Evolutionary conservation across 2,797 vertebrate genomes (phyloP).

Genomic region (Hypotaenidia philippensis): DNA sequence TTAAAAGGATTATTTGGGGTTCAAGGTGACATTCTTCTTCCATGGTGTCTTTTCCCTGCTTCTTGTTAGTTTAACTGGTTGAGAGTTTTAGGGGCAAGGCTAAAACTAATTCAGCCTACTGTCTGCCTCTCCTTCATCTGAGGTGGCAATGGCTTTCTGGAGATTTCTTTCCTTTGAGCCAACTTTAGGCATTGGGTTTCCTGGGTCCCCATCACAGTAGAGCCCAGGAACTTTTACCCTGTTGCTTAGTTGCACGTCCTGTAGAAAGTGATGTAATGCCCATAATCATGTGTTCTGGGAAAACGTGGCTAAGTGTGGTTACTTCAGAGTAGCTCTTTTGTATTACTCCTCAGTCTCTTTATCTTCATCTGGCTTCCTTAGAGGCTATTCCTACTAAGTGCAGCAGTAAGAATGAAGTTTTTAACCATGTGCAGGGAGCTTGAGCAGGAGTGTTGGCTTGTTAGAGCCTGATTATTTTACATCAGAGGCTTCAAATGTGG

Average conservation of each 20-base stretch:
- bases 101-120: background rate
- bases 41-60: background rate
- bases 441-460: background rate
- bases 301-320: background rate
- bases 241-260: rapidly evolving
- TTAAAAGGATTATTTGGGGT: background rate
- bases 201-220: rapidly evolving
- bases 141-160: background rate
- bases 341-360: background rate
- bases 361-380: background rate
- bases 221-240: background rate
- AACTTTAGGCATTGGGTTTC: background rate
- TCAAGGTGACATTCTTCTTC: slow-evolving; percentile 2
- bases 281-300: rapidly evolving
- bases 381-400: background rate
- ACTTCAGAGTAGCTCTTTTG: background rate
- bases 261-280: background rate
- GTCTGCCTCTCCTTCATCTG: rapidly evolving
- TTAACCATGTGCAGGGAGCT: background rate
- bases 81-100: background rate
- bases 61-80: background rate
- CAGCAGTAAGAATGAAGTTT: background rate
- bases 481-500: slow-evolving; percentile 1
- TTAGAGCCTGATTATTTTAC: background rate
- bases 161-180: background rate